Evolutionary conservation across 1,140 invertebrate genomes (phyloP).

Genomic region (Drosophila murphyi): DNA sequence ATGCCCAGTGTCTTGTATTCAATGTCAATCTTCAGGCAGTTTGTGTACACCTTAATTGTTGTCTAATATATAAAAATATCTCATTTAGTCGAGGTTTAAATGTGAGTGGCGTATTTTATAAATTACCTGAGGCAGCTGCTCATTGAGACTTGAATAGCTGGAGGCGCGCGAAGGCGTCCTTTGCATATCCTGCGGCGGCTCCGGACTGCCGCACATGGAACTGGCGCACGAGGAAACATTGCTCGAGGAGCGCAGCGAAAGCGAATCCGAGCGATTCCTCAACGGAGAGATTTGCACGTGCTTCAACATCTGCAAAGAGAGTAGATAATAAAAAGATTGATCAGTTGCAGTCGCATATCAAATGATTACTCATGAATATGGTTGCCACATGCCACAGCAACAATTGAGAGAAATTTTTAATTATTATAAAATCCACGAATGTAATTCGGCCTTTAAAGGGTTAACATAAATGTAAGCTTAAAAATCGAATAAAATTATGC

Average conservation of each 20-base stretch:
- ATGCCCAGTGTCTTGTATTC: conserved; percentile 97
- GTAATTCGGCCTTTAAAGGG: too few relatives aligned
- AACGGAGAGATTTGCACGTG: conserved; percentile 94
- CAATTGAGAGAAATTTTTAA: too few relatives aligned
- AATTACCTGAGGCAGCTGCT: conserved; percentile 85
- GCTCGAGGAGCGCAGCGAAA: conserved; percentile 91
- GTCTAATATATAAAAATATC: conserved; percentile 88
- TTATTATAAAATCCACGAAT: too few relatives aligned
- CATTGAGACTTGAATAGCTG: conserved; percentile 87
- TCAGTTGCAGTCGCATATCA: neutral
- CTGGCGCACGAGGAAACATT: conserved; percentile 87
- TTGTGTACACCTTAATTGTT: conserved; percentile 95
- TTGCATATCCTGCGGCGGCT: conserved; percentile 85
- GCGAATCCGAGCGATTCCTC: conserved; percentile 91
- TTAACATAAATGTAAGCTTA: too few relatives aligned
- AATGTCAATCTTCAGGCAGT: conserved; percentile 94
- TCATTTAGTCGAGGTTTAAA: neutral
- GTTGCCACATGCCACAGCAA: too few relatives aligned
- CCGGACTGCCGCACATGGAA: conserved; percentile 85
- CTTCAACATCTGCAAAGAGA: conserved; percentile 90
- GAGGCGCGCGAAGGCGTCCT: conserved; percentile 85
- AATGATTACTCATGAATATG: too few relatives aligned
- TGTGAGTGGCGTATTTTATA: neutral
- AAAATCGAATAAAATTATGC: too few relatives aligned
- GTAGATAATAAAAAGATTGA: conserved; percentile 2